phyloP scores from a whole-genome alignment of 2,888 invertebrate species.

The Eupeodes luniger region DNA sequence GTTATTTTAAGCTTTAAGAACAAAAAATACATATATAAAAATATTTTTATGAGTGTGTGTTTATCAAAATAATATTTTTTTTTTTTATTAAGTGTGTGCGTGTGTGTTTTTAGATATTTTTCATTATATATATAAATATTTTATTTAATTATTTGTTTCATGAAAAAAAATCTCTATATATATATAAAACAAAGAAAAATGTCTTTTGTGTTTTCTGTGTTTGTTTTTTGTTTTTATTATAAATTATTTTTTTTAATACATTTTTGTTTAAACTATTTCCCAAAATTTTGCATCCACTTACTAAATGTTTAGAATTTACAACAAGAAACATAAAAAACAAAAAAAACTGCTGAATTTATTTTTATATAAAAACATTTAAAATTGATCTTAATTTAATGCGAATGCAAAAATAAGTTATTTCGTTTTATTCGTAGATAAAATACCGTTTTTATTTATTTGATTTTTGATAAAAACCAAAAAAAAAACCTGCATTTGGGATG shows the following conservation, averaged over 20 bases:
- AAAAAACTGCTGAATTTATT: conserved; percentile 71
- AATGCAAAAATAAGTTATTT: conserved; percentile 56
- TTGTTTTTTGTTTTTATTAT: conserved; percentile 37
- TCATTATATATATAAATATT: background rate
- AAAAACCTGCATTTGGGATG: conserved; percentile 73
- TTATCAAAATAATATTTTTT: conserved; percentile 22
- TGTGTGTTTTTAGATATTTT: conserved; percentile 60
- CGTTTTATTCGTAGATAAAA: conserved; percentile 38
- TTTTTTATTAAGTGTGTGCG: conserved; percentile 44
- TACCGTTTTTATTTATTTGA: conserved; percentile 74
- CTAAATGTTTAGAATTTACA: conserved; percentile 73
- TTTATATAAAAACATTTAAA: conserved; percentile 36
- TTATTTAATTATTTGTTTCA: conserved; percentile 29
- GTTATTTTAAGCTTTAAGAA: background rate
- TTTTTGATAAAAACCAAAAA: conserved; percentile 45
- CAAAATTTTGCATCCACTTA: conserved; percentile 73
- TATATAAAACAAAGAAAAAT: background rate
- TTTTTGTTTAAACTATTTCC: conserved; percentile 48
- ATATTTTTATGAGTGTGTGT: conserved; percentile 53
- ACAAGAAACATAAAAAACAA: conserved; percentile 57
- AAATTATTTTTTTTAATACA: background rate
- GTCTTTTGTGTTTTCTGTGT: conserved; percentile 37
- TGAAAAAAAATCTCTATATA: conserved; percentile 13
- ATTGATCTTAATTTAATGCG: conserved; percentile 63
- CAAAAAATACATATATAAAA: background rate